Base-by-base conservation (phyloP, 2,888 invertebrate genomes). In the Notodonta ziczac region DNA sequence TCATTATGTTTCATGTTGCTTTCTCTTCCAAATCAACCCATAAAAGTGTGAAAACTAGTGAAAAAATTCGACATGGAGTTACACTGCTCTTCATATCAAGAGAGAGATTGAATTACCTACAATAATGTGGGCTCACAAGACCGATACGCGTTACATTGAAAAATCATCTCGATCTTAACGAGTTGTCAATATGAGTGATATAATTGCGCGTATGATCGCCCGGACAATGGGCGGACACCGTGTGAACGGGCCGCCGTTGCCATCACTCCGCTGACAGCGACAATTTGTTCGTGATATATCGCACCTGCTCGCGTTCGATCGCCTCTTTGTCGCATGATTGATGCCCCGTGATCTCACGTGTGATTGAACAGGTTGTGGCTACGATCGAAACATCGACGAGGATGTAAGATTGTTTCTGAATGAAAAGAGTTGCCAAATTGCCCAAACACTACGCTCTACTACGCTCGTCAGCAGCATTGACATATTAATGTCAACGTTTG, bases 221-320 rank as follows among this genome's bases (percentile, higher is more conserved):
- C 54, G 54, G n/a, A 54, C 54, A 54, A 54, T 54, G 39, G 54
- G 54, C 54, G 39, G n/a, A 12, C 52, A 14, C 32, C 54, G 54
- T 54, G 54, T 54, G 54, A 54, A 39, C 39, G 54, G 39, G 54
- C 14, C 39, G 35, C n/a, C 53, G 24, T 44, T 44, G 24, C 56
- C 10, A 39, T 16, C 55, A n/a, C 12, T 53, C 53, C n/a, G 44
- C 4, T 44, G 56, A 56, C 56, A 56, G 44, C 14, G 16, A 44
- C 56, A 56, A 56, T 56, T 56, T 56, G 56, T 56, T 44, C 42
- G 56, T 56, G 56, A 56, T 56, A 24, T 56, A 56, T 56, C 56
- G 44, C 56, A 56, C 56, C 56, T 56, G 56, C 44, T 44, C 44
- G 56, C 40, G 52, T 54, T 42, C 56, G 44, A 56, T 44, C 16